A percentile compares a stretch with the other conserved stretches of the same genome.
Evolutionary conservation across 2,797 vertebrate species (phyloP).

Genomic region (Acanthornis magna): DNA sequence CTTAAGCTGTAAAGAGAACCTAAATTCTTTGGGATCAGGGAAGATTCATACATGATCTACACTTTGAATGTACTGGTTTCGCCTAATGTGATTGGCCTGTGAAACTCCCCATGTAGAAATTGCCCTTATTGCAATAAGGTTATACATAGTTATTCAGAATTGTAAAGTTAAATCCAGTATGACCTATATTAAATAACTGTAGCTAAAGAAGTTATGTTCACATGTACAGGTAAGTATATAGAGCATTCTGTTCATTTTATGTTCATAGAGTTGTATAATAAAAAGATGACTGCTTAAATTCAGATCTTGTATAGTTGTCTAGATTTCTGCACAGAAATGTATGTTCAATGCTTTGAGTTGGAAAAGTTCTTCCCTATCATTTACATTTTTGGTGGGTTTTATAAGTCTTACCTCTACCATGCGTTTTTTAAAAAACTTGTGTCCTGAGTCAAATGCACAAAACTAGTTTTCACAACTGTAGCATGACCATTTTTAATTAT

Average conservation of each 20-base stretch:
- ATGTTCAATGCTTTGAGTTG: slow-evolving; percentile 82
- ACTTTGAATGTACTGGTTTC: slow-evolving; percentile 80
- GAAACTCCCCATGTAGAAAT: slow-evolving; percentile 79
- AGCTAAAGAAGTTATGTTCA: slow-evolving; percentile 83
- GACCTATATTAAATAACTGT: slow-evolving; percentile 81
- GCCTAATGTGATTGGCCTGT: slow-evolving; percentile 78
- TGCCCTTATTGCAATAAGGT: slow-evolving; percentile 91
- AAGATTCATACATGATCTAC: slow-evolving; percentile 68
- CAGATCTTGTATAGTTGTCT: slow-evolving; percentile 94
- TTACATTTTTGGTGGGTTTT: slow-evolving; percentile 74
- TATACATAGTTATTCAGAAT: slow-evolving; percentile 86
- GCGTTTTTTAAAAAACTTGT: slow-evolving; percentile 66
- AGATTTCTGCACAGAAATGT: slow-evolving; percentile 90
- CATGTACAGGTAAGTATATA: slow-evolving; percentile 92
- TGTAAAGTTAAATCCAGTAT: slow-evolving; percentile 83
- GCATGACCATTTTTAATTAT: slow-evolving; percentile 72
- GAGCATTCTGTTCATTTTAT: slow-evolving; percentile 88
- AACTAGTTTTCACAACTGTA: slow-evolving; percentile 70
- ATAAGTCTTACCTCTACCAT: slow-evolving; percentile 74
- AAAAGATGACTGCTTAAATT: slow-evolving; percentile 88
- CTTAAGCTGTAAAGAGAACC: slow-evolving; percentile 90
- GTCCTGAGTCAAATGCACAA: slow-evolving; percentile 73
- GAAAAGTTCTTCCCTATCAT: slow-evolving; percentile 80
- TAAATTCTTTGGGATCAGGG: slow-evolving; percentile 71
- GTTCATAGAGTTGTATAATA: slow-evolving; percentile 96